These are phyloP conservation scores for Acomys russatus DNA, from an alignment of 2,797 vertebrate genomes.

Conservation along the genomic window DNA sequence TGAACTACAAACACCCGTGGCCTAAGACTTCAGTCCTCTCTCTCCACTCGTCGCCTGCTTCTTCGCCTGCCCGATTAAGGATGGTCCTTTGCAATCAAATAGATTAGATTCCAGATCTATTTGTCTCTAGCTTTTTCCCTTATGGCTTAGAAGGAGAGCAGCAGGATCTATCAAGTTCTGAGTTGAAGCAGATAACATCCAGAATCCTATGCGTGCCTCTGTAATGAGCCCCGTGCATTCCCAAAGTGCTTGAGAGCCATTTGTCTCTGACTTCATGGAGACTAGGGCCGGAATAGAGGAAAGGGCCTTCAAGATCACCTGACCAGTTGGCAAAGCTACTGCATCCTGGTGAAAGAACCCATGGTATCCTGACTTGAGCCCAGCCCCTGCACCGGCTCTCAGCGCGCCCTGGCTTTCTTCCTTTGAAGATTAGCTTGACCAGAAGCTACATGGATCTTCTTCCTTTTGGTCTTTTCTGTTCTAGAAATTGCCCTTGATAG, in stretches of 20 bases:
- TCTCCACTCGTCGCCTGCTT: neutral
- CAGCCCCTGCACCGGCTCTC: neutral
- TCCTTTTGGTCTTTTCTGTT: slow-evolving; percentile 48
- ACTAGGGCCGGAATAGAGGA: slow-evolving; percentile 33
- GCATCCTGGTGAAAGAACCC: neutral
- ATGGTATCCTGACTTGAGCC: slow-evolving; percentile 2
- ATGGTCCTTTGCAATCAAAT: neutral
- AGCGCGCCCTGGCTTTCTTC: neutral
- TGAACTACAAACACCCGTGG: neutral
- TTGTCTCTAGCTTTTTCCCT: neutral
- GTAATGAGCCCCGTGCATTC: slow-evolving; percentile 31
- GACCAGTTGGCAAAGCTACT: neutral
- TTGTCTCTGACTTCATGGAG: slow-evolving; percentile 31
- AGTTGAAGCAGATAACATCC: neutral
- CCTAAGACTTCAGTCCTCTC: neutral
- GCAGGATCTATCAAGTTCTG: neutral
- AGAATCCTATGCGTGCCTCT: slow-evolving; percentile 22
- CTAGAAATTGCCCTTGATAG: slow-evolving; percentile 50
- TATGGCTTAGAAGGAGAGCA: neutral
- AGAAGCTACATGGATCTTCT: slow-evolving; percentile 28
- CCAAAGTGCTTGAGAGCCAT: neutral
- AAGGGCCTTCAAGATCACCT: neutral
- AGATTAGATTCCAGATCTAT: neutral
- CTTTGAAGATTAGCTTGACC: slow-evolving; percentile 27
- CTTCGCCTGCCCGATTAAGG: neutral